Evolutionary conservation across 2,888 invertebrate species (phyloP).

Genomic region (Dendrolimus pini): DNA sequence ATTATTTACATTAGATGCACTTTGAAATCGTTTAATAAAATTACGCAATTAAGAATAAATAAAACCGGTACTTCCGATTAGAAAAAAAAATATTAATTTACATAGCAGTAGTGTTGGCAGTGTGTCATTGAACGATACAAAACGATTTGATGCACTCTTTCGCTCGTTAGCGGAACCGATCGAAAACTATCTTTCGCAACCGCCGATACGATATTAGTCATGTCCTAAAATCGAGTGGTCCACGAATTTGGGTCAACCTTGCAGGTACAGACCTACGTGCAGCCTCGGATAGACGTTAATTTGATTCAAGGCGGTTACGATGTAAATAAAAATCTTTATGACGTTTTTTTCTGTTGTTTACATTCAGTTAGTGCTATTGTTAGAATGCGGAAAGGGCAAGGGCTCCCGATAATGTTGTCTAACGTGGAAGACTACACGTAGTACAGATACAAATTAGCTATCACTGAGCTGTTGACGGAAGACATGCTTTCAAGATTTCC

Average conservation of each 20-base stretch:
- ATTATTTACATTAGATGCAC: too few relatives aligned
- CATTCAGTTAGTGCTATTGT: constrained; percentile 2
- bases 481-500: too few relatives aligned
- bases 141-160: not conserved
- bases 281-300: constrained; percentile 59
- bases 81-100: not conserved
- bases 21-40: too few relatives aligned
- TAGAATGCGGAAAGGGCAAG: not conserved
- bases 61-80: not conserved
- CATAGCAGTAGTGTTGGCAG: not conserved
- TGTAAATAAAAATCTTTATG: constrained; percentile 43
- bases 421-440: not conserved
- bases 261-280: constrained; percentile 53
- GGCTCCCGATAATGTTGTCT: not conserved
- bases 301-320: constrained; percentile 45
- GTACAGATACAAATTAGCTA: not conserved
- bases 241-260: constrained; percentile 47
- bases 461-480: not conserved
- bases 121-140: not conserved
- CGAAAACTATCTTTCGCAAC: not conserved
- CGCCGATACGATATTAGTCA: constrained; percentile 40
- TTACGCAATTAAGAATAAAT: too few relatives aligned
- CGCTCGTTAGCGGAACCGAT: not conserved
- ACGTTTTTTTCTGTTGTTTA: constrained; percentile 27
- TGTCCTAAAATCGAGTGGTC: constrained; percentile 48